These are phyloP conservation scores for Beroe forskalii DNA, from an alignment of 37 sponge, comb jelly and placozoan species.

Conservation along the genomic window DNA sequence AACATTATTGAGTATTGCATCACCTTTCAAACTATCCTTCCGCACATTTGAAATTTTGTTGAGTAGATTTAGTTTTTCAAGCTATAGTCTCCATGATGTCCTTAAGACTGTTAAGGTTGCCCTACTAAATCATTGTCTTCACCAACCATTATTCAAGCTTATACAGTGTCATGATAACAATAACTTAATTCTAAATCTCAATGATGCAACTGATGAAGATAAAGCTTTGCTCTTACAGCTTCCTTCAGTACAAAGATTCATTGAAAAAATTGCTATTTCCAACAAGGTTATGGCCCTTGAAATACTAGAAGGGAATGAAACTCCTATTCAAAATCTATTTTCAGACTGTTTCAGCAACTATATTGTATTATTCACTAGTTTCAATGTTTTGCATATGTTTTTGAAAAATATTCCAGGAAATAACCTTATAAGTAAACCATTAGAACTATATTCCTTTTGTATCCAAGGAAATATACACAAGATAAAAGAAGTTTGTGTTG, in stretches of 20 bases:
- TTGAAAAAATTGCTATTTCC: constrained; percentile 13
- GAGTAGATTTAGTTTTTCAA: constrained; percentile 48
- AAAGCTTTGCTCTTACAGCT: constrained; percentile 28
- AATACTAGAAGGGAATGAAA: background rate
- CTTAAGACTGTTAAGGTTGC: constrained; percentile 33
- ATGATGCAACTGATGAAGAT: background rate
- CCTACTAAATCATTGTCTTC: constrained; percentile 1
- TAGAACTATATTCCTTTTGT: constrained; percentile 37
- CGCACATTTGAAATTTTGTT: constrained; percentile 46
- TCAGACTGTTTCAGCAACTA: background rate
- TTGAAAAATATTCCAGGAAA: constrained; percentile 39
- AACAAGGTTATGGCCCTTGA: background rate
- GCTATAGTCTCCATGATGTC: constrained; percentile 51
- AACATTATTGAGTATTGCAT: background rate
- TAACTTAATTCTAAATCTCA: background rate
- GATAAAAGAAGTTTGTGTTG: constrained; percentile 32
- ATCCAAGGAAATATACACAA: background rate
- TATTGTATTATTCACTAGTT: background rate
- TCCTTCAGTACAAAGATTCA: constrained; percentile 19
- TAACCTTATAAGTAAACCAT: constrained; percentile 37
- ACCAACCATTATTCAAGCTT: constrained; percentile 3
- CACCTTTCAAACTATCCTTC: constrained; percentile 45
- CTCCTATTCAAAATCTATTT: background rate
- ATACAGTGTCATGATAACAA: background rate
- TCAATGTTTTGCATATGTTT: background rate